Evolutionary conservation across 2,888 invertebrate species (phyloP).

Genomic region (Camptogramma bilineatum): DNA sequence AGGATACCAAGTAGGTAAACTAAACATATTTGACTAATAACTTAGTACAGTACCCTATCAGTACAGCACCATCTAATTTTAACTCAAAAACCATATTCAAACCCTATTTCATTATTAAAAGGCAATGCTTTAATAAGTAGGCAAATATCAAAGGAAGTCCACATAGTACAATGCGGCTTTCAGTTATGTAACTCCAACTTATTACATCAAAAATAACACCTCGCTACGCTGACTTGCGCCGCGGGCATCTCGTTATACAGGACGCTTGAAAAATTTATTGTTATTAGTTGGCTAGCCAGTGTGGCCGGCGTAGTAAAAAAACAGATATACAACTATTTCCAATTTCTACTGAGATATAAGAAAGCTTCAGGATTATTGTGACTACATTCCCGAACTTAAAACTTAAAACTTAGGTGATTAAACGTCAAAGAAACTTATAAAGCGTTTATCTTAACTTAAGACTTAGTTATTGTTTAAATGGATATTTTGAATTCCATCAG

Average conservation of each 20-base stretch:
- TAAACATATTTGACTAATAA: too few relatives aligned
- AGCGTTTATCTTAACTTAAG: too few relatives aligned
- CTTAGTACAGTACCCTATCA: too few relatives aligned
- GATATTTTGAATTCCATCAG: too few relatives aligned
- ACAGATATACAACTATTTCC: background rate
- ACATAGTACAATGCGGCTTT: slow-evolving; percentile 28
- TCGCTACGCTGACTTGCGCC: slow-evolving; percentile 57
- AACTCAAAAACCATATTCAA: background rate
- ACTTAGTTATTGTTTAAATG: too few relatives aligned
- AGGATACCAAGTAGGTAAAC: too few relatives aligned
- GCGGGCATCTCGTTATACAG: slow-evolving; percentile 56
- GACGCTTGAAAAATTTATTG: slow-evolving; percentile 50
- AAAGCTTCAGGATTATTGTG: background rate
- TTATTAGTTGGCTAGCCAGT: slow-evolving; percentile 43
- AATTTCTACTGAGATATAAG: background rate
- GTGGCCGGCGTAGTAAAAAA: slow-evolving; percentile 15
- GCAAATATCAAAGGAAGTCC: slow-evolving; percentile 13
- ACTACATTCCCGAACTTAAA: too few relatives aligned
- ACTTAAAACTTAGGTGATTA: too few relatives aligned
- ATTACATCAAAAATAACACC: slow-evolving; percentile 66
- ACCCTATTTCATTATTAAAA: background rate
- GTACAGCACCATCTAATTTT: too few relatives aligned
- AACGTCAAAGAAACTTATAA: too few relatives aligned
- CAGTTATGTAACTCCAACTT: slow-evolving; percentile 44
- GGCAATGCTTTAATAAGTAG: background rate